A percentile compares a stretch with the other conserved stretches of the same genome.
Conservation (phyloP, 2,113 vertebrate species). For the Mola mola region DNA sequence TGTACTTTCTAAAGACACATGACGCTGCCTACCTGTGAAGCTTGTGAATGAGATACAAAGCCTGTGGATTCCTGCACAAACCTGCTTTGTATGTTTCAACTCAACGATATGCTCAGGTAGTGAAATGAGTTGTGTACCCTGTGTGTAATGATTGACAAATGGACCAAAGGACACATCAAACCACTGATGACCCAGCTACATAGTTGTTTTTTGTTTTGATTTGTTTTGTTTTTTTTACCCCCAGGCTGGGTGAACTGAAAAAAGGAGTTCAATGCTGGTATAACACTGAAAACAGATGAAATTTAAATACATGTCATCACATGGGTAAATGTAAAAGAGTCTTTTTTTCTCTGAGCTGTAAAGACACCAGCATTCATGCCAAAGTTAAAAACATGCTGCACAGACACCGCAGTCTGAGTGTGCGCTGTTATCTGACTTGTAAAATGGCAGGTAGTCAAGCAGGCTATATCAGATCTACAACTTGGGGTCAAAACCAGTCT, state of each 20-base stretch:
- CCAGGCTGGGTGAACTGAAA: background rate
- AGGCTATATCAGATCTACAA: too few relatives aligned
- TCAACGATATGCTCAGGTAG: constrained; percentile 50
- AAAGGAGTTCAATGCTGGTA: background rate
- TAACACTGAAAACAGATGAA: background rate
- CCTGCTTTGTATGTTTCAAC: constrained; percentile 18
- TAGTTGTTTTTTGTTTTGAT: background rate
- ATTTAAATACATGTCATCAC: too few relatives aligned
- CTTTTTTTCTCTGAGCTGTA: background rate
- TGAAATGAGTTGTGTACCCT: constrained; percentile 63
- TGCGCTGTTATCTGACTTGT: background rate
- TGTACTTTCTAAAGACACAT: background rate
- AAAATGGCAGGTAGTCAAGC: background rate
- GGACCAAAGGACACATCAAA: constrained; percentile 39
- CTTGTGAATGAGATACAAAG: constrained; percentile 16
- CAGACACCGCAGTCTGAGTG: too few relatives aligned
- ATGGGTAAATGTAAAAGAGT: too few relatives aligned
- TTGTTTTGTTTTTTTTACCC: too few relatives aligned
- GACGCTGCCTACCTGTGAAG: constrained; percentile 54
- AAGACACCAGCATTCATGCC: background rate
- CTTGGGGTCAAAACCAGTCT: too few relatives aligned
- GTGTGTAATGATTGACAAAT: constrained; percentile 80
- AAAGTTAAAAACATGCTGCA: background rate
- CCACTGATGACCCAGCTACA: background rate
- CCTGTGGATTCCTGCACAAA: constrained; percentile 16